phyloP scores from a whole-genome alignment of 2,113 vertebrate species.

The Hirundichthys speculiger region DNA sequence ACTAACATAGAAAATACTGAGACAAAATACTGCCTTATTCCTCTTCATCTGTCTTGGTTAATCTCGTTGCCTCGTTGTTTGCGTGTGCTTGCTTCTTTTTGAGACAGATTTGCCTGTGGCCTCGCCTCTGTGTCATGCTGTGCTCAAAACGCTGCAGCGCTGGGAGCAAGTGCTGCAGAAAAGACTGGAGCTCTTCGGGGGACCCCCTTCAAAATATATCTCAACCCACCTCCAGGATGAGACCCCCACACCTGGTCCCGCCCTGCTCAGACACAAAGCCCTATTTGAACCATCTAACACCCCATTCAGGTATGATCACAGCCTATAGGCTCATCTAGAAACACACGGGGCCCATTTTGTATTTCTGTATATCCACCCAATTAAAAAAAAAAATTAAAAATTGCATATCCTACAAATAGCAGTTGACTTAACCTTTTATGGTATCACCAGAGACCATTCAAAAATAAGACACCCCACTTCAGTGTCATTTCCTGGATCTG shows the following conservation, averaged over 20 bases:
- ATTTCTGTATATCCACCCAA: too few species aligned
- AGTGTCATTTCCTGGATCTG: too few species aligned
- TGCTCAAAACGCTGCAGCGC: slow-evolving; percentile 92
- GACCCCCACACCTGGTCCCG: slow-evolving; percentile 86
- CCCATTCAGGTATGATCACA: slow-evolving; percentile 86
- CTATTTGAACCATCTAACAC: slow-evolving; percentile 95
- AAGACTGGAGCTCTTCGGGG: slow-evolving; percentile 91
- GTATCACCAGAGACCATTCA: neutral
- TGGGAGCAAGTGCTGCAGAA: slow-evolving; percentile 97
- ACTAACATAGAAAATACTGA: slow-evolving; percentile 8
- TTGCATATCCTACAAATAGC: neutral
- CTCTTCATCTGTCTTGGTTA: slow-evolving; percentile 13
- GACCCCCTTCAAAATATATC: slow-evolving; percentile 91
- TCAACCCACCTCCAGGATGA: slow-evolving; percentile 86
- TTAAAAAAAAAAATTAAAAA: too few species aligned
- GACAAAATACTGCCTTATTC: slow-evolving; percentile 13
- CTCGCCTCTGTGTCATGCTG: slow-evolving; percentile 92
- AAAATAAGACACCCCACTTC: neutral
- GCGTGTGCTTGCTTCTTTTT: slow-evolving; percentile 18
- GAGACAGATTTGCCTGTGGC: slow-evolving; percentile 91
- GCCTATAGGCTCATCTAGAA: neutral
- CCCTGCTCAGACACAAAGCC: slow-evolving; percentile 94
- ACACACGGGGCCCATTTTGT: neutral
- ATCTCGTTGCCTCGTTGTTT: slow-evolving; percentile 18
- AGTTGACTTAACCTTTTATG: neutral